These are phyloP conservation scores for Lerema accius DNA, from an alignment of 1,140 invertebrate genomes.

Conservation along the genomic window DNA sequence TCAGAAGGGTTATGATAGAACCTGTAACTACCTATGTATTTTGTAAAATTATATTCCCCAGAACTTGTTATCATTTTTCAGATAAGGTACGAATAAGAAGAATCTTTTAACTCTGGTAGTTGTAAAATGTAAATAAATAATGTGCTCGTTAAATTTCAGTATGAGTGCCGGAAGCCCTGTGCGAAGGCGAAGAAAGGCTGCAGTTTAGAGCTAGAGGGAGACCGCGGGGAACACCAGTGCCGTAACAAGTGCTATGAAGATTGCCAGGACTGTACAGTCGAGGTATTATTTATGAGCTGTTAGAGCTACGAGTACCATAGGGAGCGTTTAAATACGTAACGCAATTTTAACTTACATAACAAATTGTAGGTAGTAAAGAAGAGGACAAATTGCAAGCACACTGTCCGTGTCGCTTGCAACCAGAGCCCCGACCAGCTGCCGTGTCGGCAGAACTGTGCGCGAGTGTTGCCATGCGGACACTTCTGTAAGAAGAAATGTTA, in stretches of 20 bases:
- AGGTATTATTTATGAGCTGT: conserved; percentile 50
- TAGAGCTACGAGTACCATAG: too few species aligned
- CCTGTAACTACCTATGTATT: too few species aligned
- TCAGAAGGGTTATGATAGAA: too few species aligned
- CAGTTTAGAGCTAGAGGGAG: conserved; percentile 44
- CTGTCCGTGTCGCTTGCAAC: conserved; percentile 63
- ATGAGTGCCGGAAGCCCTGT: conserved; percentile 79
- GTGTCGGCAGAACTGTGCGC: conserved; percentile 78
- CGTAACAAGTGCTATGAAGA: conserved; percentile 75
- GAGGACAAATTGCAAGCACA: conserved; percentile 74
- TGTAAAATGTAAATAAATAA: too few species aligned
- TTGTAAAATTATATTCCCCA: too few species aligned
- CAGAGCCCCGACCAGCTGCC: conserved; percentile 54
- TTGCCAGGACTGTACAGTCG: conserved; percentile 80
- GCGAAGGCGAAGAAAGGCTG: conserved; percentile 69
- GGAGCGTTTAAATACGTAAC: too few species aligned
- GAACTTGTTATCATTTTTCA: too few species aligned
- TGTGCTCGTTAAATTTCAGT: too few species aligned
- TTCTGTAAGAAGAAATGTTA: conserved; percentile 76
- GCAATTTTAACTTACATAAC: too few species aligned
- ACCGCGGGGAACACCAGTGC: conserved; percentile 74
- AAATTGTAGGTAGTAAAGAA: conserved; percentile 69
- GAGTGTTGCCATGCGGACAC: conserved; percentile 78
- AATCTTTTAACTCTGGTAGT: too few species aligned
- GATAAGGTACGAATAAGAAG: too few species aligned